Percentiles rank a stretch among this genome's conserved stretches.
Conservation (phyloP, 2,888 invertebrate species). For the Nephrocerus scutellatus region DNA sequence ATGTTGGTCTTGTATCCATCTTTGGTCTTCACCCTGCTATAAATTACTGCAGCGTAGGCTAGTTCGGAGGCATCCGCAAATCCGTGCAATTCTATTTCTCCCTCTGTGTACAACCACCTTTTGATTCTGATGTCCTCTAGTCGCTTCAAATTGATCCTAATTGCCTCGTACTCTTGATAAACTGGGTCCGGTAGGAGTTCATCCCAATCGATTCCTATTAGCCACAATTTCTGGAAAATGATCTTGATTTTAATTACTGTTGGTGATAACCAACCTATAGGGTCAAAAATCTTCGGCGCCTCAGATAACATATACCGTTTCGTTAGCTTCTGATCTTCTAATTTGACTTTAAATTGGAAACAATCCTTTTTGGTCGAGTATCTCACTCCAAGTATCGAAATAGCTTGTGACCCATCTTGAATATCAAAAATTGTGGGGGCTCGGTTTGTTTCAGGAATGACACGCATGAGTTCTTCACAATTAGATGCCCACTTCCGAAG, state of each 20-base stretch:
- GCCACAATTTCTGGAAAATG: conserved; percentile 9
- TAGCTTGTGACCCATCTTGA: neutral
- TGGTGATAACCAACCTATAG: conserved; percentile 6
- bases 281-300: conserved; percentile 6
- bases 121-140: too few species aligned
- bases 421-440: too few species aligned
- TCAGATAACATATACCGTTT: conserved; percentile 8
- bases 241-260: conserved; percentile 4
- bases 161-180: too few species aligned
- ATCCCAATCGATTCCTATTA: conserved; percentile 4
- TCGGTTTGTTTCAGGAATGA: too few species aligned
- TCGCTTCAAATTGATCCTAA: too few species aligned
- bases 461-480: neutral
- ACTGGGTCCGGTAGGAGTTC: too few species aligned
- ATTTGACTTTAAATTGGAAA: conserved; percentile 1
- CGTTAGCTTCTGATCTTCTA: conserved; percentile 1
- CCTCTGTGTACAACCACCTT: too few species aligned
- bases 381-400: conserved; percentile 7
- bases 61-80: conserved; percentile 11
- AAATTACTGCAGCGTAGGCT: conserved; percentile 9
- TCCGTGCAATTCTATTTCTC: conserved; percentile 10
- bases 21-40: neutral
- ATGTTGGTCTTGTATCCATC: neutral
- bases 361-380: conserved; percentile 3
- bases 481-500: conserved; percentile 5